Base-by-base conservation (phyloP, 2,113 vertebrate species). In the Ammospiza caudacuta region DNA sequence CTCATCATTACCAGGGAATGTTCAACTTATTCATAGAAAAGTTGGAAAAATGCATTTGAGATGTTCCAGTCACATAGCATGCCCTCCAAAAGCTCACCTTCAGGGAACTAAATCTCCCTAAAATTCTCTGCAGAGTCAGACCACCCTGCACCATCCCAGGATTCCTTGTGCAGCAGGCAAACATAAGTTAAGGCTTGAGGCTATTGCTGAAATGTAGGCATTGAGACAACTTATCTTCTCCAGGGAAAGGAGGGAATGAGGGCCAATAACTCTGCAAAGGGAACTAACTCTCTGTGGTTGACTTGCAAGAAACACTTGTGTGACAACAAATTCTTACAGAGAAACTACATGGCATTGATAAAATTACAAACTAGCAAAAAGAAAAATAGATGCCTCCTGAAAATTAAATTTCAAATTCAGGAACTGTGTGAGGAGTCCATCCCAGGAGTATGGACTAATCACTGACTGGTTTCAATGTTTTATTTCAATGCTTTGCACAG, bases 401-500 rank as follows among this genome's bases (percentile, higher is more conserved):
- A 64, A 72, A 75, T 28, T 9, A 47, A 44, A 59, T 55, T 72
- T 46, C 64, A 63, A 80, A 44, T 41, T 72, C 47, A 75, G 35
- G 24, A 83, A 41, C 24, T 31, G 9, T 46, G 66, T 47, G 75
- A 86, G 55, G 68, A 74, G 44, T 47, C 72, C 47, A 82, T 25
- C 62, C 27, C 46, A 90, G 46, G 12, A 57, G 5, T 8, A 44
- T 6, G 28, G 62, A 52, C 66, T 64, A 22, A 76, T 74, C 78
- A 52, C 70, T 78, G 64, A 81, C 75, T 90, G 57, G 12, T 89
- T 95, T 91, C 66, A 83, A 81, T 0, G 12, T 52, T 94, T 80
- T 78, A 91, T 15, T 64, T 75, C 75, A 94, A 70, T 46, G 63
- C 49, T 92, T 92, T 94, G 72, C 73, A 87, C 54, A 86, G 49